A percentile compares a stretch with the other conserved stretches of the same genome.
Evolutionary conservation across 2,888 invertebrate species (phyloP).

Genomic region (Trachelus tabidus): DNA sequence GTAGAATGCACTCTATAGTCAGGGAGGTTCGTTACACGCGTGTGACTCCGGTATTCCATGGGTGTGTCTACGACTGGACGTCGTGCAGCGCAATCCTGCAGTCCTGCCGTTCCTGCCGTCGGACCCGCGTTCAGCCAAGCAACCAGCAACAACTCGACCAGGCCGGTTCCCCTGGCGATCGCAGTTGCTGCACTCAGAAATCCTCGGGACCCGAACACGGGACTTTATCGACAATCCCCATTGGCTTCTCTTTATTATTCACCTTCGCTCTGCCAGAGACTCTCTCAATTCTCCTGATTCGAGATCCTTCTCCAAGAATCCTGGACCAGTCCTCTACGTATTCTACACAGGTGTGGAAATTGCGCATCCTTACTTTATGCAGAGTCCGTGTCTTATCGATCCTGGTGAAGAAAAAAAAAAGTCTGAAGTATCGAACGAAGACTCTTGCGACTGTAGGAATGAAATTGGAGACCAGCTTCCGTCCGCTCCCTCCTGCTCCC

Average conservation of each 20-base stretch:
- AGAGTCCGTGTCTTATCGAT: neutral
- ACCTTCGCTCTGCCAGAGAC: neutral
- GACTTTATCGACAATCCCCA: neutral
- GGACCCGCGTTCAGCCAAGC: neutral
- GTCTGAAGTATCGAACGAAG: neutral
- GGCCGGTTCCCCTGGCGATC: neutral
- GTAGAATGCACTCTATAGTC: neutral
- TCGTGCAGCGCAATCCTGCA: neutral
- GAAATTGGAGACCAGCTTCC: neutral
- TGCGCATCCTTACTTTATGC: neutral
- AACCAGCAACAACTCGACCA: neutral
- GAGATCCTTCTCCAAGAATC: neutral
- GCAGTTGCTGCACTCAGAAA: neutral
- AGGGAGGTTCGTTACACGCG: neutral
- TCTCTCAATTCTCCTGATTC: neutral
- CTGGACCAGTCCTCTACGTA: neutral
- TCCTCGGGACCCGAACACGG: neutral
- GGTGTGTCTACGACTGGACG: slow-evolving; percentile 1
- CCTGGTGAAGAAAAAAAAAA: neutral
- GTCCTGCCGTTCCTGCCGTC: slow-evolving; percentile 1
- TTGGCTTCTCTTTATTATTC: neutral
- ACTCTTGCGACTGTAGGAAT: neutral
- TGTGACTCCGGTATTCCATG: slow-evolving; percentile 1
- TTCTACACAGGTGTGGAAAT: neutral
- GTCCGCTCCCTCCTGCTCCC: neutral